phyloP scores from a whole-genome alignment of 2,113 vertebrate species.

The Sprattus sprattus region DNA sequence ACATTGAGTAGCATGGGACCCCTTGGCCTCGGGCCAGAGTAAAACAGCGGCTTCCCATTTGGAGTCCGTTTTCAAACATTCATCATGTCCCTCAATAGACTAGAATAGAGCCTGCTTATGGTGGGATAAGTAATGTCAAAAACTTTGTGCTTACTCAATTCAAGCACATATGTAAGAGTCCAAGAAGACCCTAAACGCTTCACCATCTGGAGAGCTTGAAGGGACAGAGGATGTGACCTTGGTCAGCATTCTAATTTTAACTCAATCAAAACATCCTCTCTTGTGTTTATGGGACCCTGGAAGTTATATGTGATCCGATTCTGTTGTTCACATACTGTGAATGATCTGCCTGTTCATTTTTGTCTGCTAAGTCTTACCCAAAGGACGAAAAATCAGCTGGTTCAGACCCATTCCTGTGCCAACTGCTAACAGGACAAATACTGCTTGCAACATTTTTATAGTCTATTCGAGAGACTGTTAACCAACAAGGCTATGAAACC shows the following conservation, averaged over 20 bases:
- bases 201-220: background rate
- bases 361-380: background rate
- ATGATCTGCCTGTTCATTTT: background rate
- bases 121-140: background rate
- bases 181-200: background rate
- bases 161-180: background rate
- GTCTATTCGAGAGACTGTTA: too few relatives aligned
- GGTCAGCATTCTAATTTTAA: slow-evolving; percentile 4
- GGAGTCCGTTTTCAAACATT: background rate
- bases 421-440: too few relatives aligned
- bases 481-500: too few relatives aligned
- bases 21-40: background rate
- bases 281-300: background rate
- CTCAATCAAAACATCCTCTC: slow-evolving; percentile 8
- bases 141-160: background rate
- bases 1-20: background rate
- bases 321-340: background rate
- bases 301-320: background rate
- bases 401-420: too few relatives aligned
- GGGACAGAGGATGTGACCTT: slow-evolving; percentile 14
- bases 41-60: background rate
- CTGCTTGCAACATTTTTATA: too few relatives aligned
- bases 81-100: background rate
- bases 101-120: background rate
- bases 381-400: background rate